Evolutionary conservation across 2,888 invertebrate species (phyloP), one percentile per base, ranked within the genome.

Genomic region (Cylloceria caligata): DNA sequence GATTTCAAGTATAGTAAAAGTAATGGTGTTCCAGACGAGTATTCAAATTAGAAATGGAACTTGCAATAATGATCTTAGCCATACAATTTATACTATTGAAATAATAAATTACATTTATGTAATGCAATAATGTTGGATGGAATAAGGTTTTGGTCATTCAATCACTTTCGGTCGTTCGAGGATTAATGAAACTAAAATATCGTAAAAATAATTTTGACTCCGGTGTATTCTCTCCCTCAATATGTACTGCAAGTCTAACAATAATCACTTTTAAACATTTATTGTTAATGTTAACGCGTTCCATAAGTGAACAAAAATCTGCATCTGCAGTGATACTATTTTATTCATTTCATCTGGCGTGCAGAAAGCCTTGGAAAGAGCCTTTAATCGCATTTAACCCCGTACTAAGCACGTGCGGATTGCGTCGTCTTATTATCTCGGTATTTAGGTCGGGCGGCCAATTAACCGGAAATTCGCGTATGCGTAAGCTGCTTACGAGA

Each of bases 391-490:
- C 45, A n/a, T 36, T 67, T 49, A 62, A 42, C 36, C 27, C 39
- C 27, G 39, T 64, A 77, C 39, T 42, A 62, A 42, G 19, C 16
- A 42, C 39, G 49, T 19, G 49, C 42, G 65, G 27, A 67, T 34
- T 68, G 47, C 60, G 65, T 74, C 68, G 52, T 77, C 81, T 84
- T 86, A 86, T 86, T 82, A 82, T 27, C 57, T 24, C 69, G 84
- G 84, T 83, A 89, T 88, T 75, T 86, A 80, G 86, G 84, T 86
- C 87, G 83, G 49, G 27, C 77, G 49, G 71, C 80, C 80, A 87
- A 88, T 88, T 87, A 86, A 83, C 71, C 81, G 75, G 65, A 67
- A 82, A 83, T 74, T 77, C 64, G 69, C 78, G 74, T 76, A 83
- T 78, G 83, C 74, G 79, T 86, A 88, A 88, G 87, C 84, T 82